These are phyloP conservation scores for Cephus sareptanus DNA, from an alignment of 2,888 invertebrate species.

Conservation along the genomic window DNA sequence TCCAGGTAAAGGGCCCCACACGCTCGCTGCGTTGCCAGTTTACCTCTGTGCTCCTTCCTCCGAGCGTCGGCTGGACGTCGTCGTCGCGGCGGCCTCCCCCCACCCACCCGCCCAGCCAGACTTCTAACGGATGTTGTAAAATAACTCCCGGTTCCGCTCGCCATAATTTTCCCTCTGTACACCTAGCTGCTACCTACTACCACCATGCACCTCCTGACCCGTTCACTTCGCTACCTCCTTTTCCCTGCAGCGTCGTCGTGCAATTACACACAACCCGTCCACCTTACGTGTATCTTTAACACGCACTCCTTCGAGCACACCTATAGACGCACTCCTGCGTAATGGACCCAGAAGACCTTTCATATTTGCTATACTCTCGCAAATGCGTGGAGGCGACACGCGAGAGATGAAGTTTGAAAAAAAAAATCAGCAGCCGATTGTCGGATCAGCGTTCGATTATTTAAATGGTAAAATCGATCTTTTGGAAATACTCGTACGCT, in stretches of 20 bases:
- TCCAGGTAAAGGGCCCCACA: conserved; percentile 40
- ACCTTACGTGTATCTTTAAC: background rate
- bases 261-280: background rate
- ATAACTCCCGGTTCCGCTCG: background rate
- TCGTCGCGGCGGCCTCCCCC: background rate
- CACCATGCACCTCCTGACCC: background rate
- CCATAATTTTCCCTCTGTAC: background rate
- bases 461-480: no score
- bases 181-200: no score
- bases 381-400: background rate
- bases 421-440: no score
- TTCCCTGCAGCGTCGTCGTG: background rate
- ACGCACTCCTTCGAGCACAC: no score
- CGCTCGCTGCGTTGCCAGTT: conserved; percentile 36
- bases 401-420: no score
- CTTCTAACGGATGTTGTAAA: conserved; percentile 21
- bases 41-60: conserved; percentile 9
- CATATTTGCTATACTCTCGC: conserved; percentile 17
- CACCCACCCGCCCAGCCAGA: background rate
- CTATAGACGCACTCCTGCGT: background rate
- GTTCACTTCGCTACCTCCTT: background rate
- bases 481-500: no score
- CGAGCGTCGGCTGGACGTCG: background rate
- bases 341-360: background rate
- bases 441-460: no score